Base-by-base conservation (phyloP, 1,140 invertebrate genomes). In the Diorhabda sublineata region DNA sequence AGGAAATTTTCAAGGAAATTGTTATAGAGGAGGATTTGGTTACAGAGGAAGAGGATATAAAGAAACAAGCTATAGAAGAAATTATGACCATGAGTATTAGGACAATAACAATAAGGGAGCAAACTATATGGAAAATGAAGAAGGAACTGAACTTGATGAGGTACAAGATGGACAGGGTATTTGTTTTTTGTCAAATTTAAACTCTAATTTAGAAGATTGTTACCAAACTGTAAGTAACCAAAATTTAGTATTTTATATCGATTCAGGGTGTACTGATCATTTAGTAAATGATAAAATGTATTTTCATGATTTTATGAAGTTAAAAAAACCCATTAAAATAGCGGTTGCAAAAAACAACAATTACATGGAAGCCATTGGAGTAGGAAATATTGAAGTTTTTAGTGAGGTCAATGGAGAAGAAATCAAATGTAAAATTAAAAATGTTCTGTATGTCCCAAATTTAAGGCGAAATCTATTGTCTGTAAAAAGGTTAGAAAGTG, bases 141-240 rank as follows among this genome's bases (percentile, higher is more conserved):
- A 61, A 64, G 45, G 45, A 45, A 56, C 1, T 6, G 44, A 68
- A 61, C 8, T 47, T 52, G 8, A 52, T 26, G 44, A 43, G 8
- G 6, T 9, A 7, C 42, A 47, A 60, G 59, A 47, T 42, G 26
- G 42, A 42, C 26, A 43, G 43, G 60, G 66, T 56, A 56, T 61
- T 45, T 61, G 66, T 52, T 68, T 62, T 61, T 60, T 60, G 42
- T 5, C 57, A 52, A 52, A 52, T 52, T 5, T 52, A 52, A 52
- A 52, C 5, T 52, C 45, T 3, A 3, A 61, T 61, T 3, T 6
- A n/a, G 3, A 9, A 41, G 11, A 61, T 3, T 41, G 11, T 26
- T n/a, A 59, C 26, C 11, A 68, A 3, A 11, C 8, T 47, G 41
- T 11, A 8, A 42, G 2, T 56, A 56, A 64, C 26, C 8, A 52